Evolutionary conservation across 2,113 vertebrate species (phyloP).

Genomic region (Gallinago undulata): DNA sequence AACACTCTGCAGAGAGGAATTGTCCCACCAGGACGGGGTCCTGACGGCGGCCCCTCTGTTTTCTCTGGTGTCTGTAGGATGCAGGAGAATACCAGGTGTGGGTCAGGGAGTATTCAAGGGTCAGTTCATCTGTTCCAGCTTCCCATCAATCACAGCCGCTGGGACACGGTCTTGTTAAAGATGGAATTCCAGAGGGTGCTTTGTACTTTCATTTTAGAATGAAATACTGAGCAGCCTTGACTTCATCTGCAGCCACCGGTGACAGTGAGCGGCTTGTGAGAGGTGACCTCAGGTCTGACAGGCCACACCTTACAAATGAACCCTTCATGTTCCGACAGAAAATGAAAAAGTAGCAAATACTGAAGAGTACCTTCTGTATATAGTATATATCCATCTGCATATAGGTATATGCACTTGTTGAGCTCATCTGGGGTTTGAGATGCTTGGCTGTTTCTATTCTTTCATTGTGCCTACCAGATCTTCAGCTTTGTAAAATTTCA

Average conservation of each 20-base stretch:
- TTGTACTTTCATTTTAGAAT: background rate
- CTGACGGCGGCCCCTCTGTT: background rate
- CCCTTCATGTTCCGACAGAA: background rate
- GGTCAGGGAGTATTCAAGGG: background rate
- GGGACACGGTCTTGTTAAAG: background rate
- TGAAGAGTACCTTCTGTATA: background rate
- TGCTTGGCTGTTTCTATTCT: constrained; percentile 18
- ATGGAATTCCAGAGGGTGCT: background rate
- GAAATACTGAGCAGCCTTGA: background rate
- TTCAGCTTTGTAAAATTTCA: constrained; percentile 41
- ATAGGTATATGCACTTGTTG: background rate
- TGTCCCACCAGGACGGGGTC: background rate
- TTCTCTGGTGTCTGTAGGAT: background rate
- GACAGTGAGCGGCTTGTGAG: background rate
- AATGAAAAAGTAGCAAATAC: background rate
- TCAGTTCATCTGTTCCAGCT: background rate
- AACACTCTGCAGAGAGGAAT: background rate
- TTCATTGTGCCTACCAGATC: constrained; percentile 27
- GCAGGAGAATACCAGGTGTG: background rate
- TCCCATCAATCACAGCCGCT: background rate
- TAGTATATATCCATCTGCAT: background rate
- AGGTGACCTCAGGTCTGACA: background rate
- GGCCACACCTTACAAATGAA: background rate
- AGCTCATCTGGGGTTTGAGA: constrained; percentile 26
- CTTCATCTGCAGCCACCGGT: background rate